phyloP scores from a whole-genome alignment of 1,140 invertebrate species.

The Copidosoma floridanum region DNA sequence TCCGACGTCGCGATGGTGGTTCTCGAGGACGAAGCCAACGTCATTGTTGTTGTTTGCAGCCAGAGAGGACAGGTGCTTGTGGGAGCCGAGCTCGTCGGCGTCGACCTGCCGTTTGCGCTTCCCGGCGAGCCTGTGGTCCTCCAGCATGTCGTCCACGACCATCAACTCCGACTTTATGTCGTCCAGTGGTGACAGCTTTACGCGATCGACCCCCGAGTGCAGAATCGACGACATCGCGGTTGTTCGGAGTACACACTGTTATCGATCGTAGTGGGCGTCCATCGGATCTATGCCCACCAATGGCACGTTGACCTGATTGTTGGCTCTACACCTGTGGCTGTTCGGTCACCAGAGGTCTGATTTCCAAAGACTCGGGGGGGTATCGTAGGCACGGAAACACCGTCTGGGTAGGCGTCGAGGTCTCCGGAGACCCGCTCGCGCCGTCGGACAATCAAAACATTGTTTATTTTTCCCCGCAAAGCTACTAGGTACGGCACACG shows the following conservation, averaged over 20 bases:
- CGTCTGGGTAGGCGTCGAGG: conserved; percentile 32
- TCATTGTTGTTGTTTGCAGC: conserved; percentile 58
- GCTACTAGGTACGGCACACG: neutral
- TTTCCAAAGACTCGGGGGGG: too few relatives aligned
- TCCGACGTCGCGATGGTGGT: conserved; percentile 41
- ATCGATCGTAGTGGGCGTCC: too few relatives aligned
- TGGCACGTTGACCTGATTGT: too few relatives aligned
- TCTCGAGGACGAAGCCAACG: conserved; percentile 61
- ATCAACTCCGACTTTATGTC: conserved; percentile 50
- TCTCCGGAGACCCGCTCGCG: conserved; percentile 29
- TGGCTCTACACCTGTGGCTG: too few relatives aligned
- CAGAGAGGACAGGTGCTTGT: neutral
- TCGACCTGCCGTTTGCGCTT: too few relatives aligned
- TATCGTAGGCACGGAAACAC: too few relatives aligned
- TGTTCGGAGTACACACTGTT: too few relatives aligned
- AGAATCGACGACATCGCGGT: conserved; percentile 10
- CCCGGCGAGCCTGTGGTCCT: conserved; percentile 51
- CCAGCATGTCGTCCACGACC: conserved; percentile 49
- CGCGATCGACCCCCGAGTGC: conserved; percentile 1
- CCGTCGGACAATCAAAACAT: neutral
- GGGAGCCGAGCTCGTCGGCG: conserved; percentile 38
- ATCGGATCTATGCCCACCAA: too few relatives aligned
- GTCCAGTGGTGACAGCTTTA: conserved; percentile 51
- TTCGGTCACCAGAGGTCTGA: too few relatives aligned
- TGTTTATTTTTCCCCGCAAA: neutral